Conservation (phyloP, 1,140 invertebrate species). For the Diuraphis noxia region DNA sequence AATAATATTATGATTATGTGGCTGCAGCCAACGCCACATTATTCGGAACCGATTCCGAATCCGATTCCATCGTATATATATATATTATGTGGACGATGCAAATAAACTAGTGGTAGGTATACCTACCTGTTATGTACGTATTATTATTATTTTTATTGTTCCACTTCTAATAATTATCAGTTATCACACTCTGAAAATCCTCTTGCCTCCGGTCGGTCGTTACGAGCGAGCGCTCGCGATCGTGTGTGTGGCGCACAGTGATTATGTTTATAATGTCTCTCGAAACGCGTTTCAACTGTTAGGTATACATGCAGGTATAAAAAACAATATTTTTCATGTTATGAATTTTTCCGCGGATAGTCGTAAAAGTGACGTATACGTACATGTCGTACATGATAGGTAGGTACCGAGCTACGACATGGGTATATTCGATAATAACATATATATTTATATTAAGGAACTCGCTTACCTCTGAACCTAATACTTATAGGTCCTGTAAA, state of each 20-base stretch:
- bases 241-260: not conserved
- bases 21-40: not conserved
- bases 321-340: no score
- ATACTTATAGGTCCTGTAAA: not conserved
- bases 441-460: not conserved
- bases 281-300: not conserved
- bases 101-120: not conserved
- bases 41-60: not conserved
- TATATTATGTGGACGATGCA: not conserved
- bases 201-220: not conserved
- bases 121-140: not conserved
- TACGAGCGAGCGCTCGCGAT: not conserved
- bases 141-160: not conserved
- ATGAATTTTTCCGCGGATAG: not conserved
- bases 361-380: not conserved
- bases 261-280: not conserved
- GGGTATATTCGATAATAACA: not conserved
- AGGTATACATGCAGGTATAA: not conserved
- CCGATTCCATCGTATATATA: not conserved
- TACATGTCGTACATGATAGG: no score
- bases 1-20: no score
- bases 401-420: not conserved
- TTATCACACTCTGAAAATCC: slow-evolving; percentile 16
- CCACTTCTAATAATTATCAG: not conserved
- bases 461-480: not conserved